Conservation (phyloP, 2,888 invertebrate genomes). For the Liopterus haemorrhoidalis region DNA sequence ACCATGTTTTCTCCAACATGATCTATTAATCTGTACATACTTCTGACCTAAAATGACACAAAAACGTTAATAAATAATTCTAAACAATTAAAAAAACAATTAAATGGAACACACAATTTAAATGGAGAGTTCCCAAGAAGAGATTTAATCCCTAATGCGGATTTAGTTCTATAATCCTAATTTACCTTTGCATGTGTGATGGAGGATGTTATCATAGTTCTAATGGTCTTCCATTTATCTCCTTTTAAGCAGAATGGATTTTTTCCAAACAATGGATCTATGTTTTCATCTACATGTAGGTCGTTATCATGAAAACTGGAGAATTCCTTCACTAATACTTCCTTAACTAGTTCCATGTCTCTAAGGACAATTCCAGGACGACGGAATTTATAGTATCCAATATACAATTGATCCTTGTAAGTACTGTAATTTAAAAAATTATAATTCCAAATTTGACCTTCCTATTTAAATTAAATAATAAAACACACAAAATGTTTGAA, state of each 20-base stretch:
- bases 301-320: constrained; percentile 33
- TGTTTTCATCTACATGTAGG: constrained; percentile 38
- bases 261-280: constrained; percentile 43
- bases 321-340: constrained; percentile 40
- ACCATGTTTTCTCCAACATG: constrained; percentile 43
- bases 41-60: constrained; percentile 37
- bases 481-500: not conserved
- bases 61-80: constrained; percentile 12
- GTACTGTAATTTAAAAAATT: constrained; percentile 13
- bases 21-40: constrained; percentile 46
- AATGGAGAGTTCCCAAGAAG: not conserved
- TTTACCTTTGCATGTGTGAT: constrained; percentile 43
- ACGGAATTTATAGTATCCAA: constrained; percentile 39
- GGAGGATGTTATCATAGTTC: constrained; percentile 46
- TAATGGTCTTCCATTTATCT: constrained; percentile 45
- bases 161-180: no score
- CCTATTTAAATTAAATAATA: constrained; percentile 1
- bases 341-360: constrained; percentile 38
- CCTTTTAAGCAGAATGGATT: constrained; percentile 45
- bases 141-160: no score
- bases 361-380: constrained; percentile 35
- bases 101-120: no score
- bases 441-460: not conserved
- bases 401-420: constrained; percentile 31
- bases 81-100: constrained; percentile 3